Evolutionary conservation across 1,140 invertebrate genomes (phyloP).

Genomic region (Gyrodactylus salaris): DNA sequence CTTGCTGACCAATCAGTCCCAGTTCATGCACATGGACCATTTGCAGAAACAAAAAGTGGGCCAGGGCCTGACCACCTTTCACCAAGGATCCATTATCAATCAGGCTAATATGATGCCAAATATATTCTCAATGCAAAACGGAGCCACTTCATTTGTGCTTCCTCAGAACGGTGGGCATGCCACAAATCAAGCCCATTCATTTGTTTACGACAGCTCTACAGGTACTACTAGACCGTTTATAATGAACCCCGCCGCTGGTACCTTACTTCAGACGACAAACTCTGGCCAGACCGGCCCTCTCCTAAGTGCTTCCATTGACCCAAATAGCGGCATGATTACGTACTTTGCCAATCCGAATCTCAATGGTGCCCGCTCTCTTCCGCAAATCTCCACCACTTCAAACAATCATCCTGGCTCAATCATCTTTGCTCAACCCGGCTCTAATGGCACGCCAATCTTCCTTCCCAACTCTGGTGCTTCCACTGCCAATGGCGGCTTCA

Average conservation of each 20-base stretch:
- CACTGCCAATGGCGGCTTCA: too few species aligned
- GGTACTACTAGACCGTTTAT: neutral
- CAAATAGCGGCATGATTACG: neutral
- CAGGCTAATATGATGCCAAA: neutral
- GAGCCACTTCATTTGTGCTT: neutral
- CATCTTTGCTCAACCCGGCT: neutral
- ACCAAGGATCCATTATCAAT: neutral
- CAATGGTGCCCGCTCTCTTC: neutral
- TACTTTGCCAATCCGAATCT: neutral
- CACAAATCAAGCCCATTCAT: too few species aligned
- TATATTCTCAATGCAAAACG: neutral
- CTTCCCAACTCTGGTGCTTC: neutral
- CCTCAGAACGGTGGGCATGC: neutral
- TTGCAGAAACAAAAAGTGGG: neutral
- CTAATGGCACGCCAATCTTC: neutral
- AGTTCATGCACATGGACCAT: neutral
- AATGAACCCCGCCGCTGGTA: neutral
- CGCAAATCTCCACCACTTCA: neutral
- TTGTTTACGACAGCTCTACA: neutral
- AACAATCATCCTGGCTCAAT: neutral
- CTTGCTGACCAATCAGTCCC: neutral
- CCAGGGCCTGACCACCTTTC: neutral
- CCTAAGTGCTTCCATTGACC: neutral
- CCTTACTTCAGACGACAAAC: neutral
- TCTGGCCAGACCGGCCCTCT: neutral